Conservation (phyloP, 1,140 invertebrate genomes). For the Nebria ingens region DNA sequence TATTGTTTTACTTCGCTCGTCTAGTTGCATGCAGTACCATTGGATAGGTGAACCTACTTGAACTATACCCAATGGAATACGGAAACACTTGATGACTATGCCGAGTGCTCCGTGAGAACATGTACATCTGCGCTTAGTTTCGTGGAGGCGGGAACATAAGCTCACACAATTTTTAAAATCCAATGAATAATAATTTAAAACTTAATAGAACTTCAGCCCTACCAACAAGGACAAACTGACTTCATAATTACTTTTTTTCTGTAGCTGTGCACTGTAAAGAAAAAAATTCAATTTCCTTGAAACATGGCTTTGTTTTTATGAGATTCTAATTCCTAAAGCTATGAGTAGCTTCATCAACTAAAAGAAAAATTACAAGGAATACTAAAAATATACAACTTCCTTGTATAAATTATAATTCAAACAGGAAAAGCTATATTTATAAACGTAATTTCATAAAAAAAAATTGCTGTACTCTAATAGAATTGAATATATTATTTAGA, state of each 20-base stretch:
- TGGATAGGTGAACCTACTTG: no score
- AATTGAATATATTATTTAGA: no score
- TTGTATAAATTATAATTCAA: no score
- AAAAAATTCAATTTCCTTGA: conserved; percentile 7
- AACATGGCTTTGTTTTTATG: not conserved
- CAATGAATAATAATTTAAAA: conserved; percentile 6
- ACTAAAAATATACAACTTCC: no score
- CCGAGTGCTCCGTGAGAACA: not conserved
- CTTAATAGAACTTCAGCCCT: not conserved
- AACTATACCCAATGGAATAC: no score
- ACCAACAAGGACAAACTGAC: not conserved
- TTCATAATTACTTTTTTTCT: not conserved
- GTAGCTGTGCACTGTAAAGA: not conserved
- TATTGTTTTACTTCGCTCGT: no score
- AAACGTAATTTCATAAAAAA: no score
- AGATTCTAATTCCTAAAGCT: not conserved
- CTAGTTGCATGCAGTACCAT: no score
- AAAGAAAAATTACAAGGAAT: no score
- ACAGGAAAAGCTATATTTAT: no score
- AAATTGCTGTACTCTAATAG: no score
- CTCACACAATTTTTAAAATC: not conserved
- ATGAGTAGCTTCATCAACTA: not conserved
- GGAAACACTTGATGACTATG: no score
- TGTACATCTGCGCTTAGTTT: not conserved
- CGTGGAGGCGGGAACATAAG: not conserved